A percentile compares a stretch with the other conserved stretches of the same genome.
Evolutionary conservation across 2,888 invertebrate genomes (phyloP).

Genomic region (Acleris laterana): DNA sequence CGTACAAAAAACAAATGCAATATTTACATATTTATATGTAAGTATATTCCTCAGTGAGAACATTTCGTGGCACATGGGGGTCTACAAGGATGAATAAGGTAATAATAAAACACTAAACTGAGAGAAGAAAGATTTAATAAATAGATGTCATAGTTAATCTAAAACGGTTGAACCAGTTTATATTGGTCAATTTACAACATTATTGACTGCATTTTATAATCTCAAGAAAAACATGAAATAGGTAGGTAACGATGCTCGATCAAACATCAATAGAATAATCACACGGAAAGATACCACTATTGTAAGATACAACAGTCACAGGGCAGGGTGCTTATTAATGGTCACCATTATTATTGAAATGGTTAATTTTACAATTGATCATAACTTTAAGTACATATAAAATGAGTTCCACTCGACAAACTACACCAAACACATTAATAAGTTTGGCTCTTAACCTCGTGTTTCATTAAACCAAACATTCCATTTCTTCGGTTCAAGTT

Average conservation of each 20-base stretch:
- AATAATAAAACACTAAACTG: slow-evolving; percentile 61
- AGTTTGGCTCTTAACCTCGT: too few species aligned
- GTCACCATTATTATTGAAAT: slow-evolving; percentile 32
- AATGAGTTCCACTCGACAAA: too few species aligned
- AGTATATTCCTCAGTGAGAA: too few species aligned
- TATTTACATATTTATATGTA: too few species aligned
- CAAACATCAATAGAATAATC: slow-evolving; percentile 45
- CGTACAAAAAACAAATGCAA: too few species aligned
- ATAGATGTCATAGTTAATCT: slow-evolving; percentile 80
- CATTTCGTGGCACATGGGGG: too few species aligned
- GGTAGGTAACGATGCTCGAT: slow-evolving; percentile 45
- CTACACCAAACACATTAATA: too few species aligned
- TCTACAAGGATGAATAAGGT: too few species aligned
- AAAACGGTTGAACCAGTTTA: slow-evolving; percentile 73
- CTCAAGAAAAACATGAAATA: slow-evolving; percentile 55
- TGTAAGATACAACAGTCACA: slow-evolving; percentile 49
- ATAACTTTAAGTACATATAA: too few species aligned
- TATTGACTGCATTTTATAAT: slow-evolving; percentile 67
- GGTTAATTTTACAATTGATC: too few species aligned
- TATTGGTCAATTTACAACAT: slow-evolving; percentile 67
- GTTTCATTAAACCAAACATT: too few species aligned
- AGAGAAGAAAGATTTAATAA: slow-evolving; percentile 84
- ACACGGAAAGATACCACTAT: slow-evolving; percentile 34
- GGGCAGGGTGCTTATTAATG: slow-evolving; percentile 69
- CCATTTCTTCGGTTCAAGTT: too few species aligned